These are phyloP conservation scores for Brachylomia viminalis DNA, from an alignment of 2,888 invertebrate genomes.

Conservation along the genomic window DNA sequence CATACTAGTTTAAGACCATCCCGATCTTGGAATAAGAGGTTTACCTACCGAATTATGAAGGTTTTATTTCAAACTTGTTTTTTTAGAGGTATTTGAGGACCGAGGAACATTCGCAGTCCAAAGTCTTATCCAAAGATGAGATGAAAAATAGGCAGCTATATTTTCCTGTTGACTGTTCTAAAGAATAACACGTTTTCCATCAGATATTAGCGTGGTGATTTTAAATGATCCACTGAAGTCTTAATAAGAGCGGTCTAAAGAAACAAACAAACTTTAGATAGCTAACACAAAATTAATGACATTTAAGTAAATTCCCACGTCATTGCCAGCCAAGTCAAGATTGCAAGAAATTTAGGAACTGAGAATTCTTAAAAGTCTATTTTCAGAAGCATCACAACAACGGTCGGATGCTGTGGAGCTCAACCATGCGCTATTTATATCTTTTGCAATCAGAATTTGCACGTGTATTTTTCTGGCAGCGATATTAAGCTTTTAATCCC, in stretches of 20 bases:
- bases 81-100: background rate
- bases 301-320: background rate
- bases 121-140: background rate
- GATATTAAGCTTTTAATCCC: no score
- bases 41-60: constrained; percentile 51
- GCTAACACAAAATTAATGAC: no score
- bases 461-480: constrained; percentile 1
- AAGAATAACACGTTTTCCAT: background rate
- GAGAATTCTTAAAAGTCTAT: constrained; percentile 27
- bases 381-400: constrained; percentile 34
- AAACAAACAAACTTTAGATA: background rate
- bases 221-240: background rate
- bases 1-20: constrained; percentile 8
- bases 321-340: background rate
- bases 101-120: background rate
- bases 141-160: background rate
- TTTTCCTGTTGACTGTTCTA: background rate
- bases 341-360: constrained; percentile 12
- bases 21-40: constrained; percentile 50
- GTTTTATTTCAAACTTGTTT: constrained; percentile 1
- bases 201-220: constrained; percentile 2
- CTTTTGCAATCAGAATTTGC: constrained; percentile 4
- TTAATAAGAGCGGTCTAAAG: background rate
- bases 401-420: constrained; percentile 11
- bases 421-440: constrained; percentile 33